These are phyloP conservation scores for Steinernema feltiae DNA, from an alignment of 1,140 invertebrate species.

Conservation along the genomic window DNA sequence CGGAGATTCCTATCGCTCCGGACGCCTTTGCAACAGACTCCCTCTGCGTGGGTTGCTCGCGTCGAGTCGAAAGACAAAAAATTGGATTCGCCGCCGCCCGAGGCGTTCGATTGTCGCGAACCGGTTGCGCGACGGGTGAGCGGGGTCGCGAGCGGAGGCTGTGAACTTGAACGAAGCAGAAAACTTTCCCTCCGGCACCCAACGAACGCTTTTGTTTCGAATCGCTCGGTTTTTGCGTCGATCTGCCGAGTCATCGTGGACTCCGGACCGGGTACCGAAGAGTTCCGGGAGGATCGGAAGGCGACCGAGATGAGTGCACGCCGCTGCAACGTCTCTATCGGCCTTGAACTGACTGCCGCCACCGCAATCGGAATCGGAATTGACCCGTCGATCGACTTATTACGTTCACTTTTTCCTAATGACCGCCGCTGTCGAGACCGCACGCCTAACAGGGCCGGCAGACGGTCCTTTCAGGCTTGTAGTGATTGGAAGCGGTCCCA, in stretches of 20 bases:
- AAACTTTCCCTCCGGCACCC: background rate
- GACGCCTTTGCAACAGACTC: background rate
- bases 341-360: background rate
- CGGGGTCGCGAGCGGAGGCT: background rate
- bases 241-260: background rate
- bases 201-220: background rate
- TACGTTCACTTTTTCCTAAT: background rate
- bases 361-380: background rate
- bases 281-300: background rate
- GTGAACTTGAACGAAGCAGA: slow-evolving; percentile 11
- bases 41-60: background rate
- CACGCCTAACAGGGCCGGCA: background rate
- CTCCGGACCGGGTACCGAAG: background rate
- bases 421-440: background rate
- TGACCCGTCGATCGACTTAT: background rate
- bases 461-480: background rate
- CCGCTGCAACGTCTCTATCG: background rate
- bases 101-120: background rate
- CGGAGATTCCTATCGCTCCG: background rate
- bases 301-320: background rate
- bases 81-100: background rate
- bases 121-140: background rate
- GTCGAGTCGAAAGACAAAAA: background rate
- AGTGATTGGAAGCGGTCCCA: slow-evolving; percentile 28
- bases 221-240: background rate